A percentile compares a stretch with the other conserved stretches of the same genome.
phyloP scores from a whole-genome alignment of 2,113 vertebrate species.

The Lamprologus lemairii region DNA sequence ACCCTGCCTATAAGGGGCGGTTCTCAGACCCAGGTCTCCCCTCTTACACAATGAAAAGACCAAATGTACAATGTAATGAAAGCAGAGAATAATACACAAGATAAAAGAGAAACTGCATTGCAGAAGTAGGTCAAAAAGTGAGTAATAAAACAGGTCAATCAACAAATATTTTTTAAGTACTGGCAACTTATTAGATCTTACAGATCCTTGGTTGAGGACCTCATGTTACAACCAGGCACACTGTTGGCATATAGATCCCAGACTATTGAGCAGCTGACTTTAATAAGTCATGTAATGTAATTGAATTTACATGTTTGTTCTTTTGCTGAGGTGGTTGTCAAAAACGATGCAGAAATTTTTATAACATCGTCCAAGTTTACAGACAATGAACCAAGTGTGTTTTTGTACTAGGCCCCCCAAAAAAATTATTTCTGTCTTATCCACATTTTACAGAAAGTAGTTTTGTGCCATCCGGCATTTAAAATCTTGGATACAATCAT shows the following conservation, averaged over 20 bases:
- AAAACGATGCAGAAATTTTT: not conserved
- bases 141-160: not conserved
- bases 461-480: not conserved
- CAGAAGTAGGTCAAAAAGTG: not conserved
- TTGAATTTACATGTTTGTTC: not conserved
- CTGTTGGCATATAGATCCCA: rapidly evolving
- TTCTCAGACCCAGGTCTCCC: not conserved
- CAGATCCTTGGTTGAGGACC: not conserved
- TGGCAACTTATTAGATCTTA: not conserved
- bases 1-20: not conserved
- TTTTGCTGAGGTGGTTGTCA: not conserved
- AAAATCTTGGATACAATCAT: not conserved
- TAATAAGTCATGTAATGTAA: not conserved
- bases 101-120: not conserved
- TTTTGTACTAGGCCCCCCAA: not conserved
- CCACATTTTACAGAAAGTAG: not conserved
- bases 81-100: not conserved
- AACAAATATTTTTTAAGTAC: not conserved
- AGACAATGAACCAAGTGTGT: not conserved
- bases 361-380: not conserved
- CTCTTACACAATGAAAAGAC: not conserved
- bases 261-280: not conserved
- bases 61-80: not conserved
- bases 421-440: not conserved
- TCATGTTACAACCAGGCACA: not conserved